Evolutionary conservation across 2,888 invertebrate genomes (phyloP).

Genomic region (Cephus pygmeus): DNA sequence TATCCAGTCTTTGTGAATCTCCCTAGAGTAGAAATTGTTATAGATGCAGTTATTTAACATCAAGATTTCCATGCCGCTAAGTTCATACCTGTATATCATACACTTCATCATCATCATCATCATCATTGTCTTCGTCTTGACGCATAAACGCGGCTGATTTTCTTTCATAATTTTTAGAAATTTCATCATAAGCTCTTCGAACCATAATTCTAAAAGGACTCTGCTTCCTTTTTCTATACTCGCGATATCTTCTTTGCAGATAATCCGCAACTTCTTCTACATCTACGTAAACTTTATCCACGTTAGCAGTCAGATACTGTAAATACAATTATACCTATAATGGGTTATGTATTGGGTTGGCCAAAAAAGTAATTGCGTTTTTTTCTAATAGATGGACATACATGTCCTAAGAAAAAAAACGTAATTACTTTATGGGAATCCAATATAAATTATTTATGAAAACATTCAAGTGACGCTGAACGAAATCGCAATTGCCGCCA

Average conservation of each 20-base stretch:
- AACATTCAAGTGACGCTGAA: neutral
- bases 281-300: conserved; percentile 83
- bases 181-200: conserved; percentile 75
- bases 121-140: conserved; percentile 71
- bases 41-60: neutral
- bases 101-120: conserved; percentile 60
- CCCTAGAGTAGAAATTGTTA: conserved; percentile 27
- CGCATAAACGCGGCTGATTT: conserved; percentile 67
- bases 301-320: conserved; percentile 83
- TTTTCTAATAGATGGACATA: too few species aligned
- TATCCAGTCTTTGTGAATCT: conserved; percentile 46
- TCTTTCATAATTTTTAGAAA: conserved; percentile 64
- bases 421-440: too few species aligned
- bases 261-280: conserved; percentile 86
- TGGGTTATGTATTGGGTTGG: too few species aligned
- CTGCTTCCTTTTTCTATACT: conserved; percentile 84
- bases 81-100: conserved; percentile 59
- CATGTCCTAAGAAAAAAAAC: too few species aligned
- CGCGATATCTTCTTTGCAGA: conserved; percentile 79
- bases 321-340: conserved; percentile 37
- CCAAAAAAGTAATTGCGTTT: too few species aligned
- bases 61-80: neutral
- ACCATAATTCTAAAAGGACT: conserved; percentile 83
- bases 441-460: neutral
- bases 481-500: neutral